Evolutionary conservation across 2,888 invertebrate genomes (phyloP).

Genomic region (Lasius fuliginosus): DNA sequence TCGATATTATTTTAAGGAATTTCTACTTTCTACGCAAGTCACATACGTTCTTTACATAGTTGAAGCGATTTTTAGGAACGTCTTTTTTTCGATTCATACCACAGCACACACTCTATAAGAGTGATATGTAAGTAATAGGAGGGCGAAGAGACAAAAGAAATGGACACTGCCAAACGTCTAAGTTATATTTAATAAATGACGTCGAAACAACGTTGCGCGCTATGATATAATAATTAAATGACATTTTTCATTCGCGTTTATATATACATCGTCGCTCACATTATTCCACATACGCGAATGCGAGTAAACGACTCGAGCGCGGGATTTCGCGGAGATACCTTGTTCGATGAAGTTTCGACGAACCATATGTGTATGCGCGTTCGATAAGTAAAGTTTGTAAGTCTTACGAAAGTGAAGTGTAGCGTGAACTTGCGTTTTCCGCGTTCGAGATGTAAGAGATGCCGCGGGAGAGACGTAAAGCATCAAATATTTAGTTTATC

Average conservation of each 20-base stretch:
- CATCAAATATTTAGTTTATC: neutral
- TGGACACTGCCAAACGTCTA: conserved; percentile 83
- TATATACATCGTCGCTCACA: conserved; percentile 50
- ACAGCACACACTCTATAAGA: conserved; percentile 53
- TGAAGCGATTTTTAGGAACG: conserved; percentile 3
- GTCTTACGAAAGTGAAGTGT: conserved; percentile 7
- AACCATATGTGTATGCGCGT: conserved; percentile 18
- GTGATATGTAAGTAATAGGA: conserved; percentile 62
- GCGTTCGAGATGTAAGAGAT: conserved; percentile 36
- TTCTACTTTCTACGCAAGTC: neutral
- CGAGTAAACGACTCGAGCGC: conserved; percentile 44
- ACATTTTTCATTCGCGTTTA: conserved; percentile 47
- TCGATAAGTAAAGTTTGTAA: neutral
- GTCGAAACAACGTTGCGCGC: conserved; percentile 69
- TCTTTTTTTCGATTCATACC: conserved; percentile 51
- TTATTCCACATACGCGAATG: conserved; percentile 38
- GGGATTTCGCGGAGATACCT: conserved; percentile 33
- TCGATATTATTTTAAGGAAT: conserved; percentile 12
- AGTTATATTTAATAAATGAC: conserved; percentile 77
- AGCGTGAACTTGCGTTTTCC: neutral
- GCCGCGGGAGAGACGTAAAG: neutral
- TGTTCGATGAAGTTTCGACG: conserved; percentile 42
- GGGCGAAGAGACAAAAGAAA: conserved; percentile 70
- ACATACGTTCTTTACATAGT: neutral
- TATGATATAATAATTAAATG: conserved; percentile 66